These are phyloP conservation scores for Tipula confusa DNA, from an alignment of 2,888 invertebrate species.

Conservation along the genomic window DNA sequence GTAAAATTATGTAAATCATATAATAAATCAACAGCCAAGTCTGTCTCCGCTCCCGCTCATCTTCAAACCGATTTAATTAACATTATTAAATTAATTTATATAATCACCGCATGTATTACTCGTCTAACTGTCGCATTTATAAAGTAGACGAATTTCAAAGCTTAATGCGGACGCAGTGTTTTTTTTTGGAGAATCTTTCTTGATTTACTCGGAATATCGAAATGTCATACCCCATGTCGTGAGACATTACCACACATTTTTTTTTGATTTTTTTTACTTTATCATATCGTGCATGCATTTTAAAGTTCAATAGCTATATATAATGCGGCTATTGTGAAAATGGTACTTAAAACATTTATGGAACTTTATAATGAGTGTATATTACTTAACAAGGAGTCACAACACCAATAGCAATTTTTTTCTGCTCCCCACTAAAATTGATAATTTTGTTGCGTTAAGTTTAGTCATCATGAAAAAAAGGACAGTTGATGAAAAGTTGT, in stretches of 20 bases:
- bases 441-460: too few species aligned
- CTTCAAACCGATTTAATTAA: neutral
- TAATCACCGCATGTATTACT: too few species aligned
- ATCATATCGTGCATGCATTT: neutral
- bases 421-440: too few species aligned
- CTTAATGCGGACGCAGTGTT: neutral
- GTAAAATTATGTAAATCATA: neutral
- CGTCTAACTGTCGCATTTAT: neutral
- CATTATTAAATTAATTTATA: neutral
- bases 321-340: too few species aligned
- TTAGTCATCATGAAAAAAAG: too few species aligned
- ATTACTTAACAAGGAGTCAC: too few species aligned
- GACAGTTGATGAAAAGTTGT: too few species aligned
- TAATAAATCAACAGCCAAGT: neutral
- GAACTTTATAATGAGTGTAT: too few species aligned
- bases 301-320: neutral
- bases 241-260: neutral
- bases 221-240: neutral
- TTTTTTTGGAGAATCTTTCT: too few species aligned
- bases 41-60: neutral
- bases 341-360: too few species aligned
- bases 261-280: neutral
- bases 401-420: too few species aligned
- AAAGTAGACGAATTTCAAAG: neutral
- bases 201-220: too few species aligned